Percentiles rank a stretch among this genome's conserved stretches.
These are phyloP conservation scores for Brachypodius melanocephalos DNA, from an alignment of 2,113 vertebrate genomes.

Conservation along the genomic window DNA sequence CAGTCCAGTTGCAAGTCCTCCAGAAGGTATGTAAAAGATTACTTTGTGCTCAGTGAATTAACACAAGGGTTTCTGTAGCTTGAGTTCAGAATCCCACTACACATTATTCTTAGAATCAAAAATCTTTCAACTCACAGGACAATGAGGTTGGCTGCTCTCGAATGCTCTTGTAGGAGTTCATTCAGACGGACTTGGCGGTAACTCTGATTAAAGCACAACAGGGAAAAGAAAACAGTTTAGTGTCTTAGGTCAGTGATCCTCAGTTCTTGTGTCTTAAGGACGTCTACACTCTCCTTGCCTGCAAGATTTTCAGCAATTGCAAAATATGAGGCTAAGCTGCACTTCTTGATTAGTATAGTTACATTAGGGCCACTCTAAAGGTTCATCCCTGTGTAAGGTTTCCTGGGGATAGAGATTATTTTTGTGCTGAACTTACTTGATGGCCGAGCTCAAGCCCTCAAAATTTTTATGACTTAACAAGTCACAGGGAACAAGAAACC, in stretches of 20 bases:
- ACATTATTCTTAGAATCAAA: not conserved
- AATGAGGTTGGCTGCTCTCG: slow-evolving; percentile 88
- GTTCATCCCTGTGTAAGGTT: not conserved
- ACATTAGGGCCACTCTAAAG: not conserved
- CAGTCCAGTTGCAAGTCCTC: not conserved
- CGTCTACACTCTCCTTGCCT: not conserved
- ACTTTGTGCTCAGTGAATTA: not conserved
- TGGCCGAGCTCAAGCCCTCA: not conserved
- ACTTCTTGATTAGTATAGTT: not conserved
- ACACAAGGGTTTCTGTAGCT: not conserved
- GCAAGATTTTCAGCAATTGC: not conserved
- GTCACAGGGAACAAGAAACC: not conserved
- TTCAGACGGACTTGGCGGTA: slow-evolving; percentile 91
- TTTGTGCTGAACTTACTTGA: not conserved
- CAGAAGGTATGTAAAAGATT: not conserved
- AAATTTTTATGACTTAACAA: not conserved
- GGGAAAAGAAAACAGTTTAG: not conserved
- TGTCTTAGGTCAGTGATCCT: not conserved
- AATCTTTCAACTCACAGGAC: slow-evolving; percentile 85
- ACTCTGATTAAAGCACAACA: slow-evolving; percentile 75
- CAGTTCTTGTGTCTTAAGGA: not conserved
- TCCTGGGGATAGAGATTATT: not conserved
- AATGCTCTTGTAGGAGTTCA: slow-evolving; percentile 88
- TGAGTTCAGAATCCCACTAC: not conserved
- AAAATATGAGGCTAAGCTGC: not conserved